phyloP scores from a whole-genome alignment of 2,113 vertebrate species.

The Epinephelus fuscoguttatus region DNA sequence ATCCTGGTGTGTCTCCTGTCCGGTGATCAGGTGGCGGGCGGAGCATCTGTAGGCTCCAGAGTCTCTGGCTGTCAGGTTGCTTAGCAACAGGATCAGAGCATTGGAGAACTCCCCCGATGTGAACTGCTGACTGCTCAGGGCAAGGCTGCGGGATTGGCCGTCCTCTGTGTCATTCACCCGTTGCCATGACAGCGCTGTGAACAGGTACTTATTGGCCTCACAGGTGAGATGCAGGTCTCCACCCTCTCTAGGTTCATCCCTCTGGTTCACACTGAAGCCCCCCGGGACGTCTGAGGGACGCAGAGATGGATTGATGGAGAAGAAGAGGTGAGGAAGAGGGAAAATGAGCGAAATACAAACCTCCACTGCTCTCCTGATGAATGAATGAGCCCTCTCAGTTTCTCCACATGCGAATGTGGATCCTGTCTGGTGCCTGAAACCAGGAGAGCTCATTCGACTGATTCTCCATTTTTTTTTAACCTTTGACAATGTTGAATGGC shows the following conservation, averaged over 20 bases:
- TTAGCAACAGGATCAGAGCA: conserved; percentile 86
- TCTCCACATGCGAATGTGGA: background rate
- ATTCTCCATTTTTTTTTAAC: conserved; percentile 64
- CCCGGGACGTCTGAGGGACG: conserved; percentile 87
- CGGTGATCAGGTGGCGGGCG: conserved; percentile 87
- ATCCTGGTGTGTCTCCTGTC: conserved; percentile 88
- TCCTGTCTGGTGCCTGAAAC: conserved; percentile 58
- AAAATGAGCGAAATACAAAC: conserved; percentile 11
- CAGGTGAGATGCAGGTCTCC: conserved; percentile 91
- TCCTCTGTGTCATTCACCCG: conserved; percentile 66
- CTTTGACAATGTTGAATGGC: conserved; percentile 84
- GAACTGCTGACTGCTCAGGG: conserved; percentile 72
- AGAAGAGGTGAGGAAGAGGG: background rate
- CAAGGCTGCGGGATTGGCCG: background rate
- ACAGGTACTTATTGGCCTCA: conserved; percentile 92
- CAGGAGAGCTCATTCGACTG: conserved; percentile 46
- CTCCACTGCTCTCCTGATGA: conserved; percentile 24
- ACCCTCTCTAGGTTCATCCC: conserved; percentile 90
- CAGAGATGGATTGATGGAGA: conserved; percentile 4
- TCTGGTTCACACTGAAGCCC: conserved; percentile 88
- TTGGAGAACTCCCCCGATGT: conserved; percentile 85
- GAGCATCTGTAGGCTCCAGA: conserved; percentile 92
- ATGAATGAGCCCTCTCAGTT: conserved; percentile 46
- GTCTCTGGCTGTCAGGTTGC: conserved; percentile 88
- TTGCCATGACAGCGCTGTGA: conserved; percentile 90